These are phyloP conservation scores for Forbesichthys agassizii DNA, from an alignment of 2,113 vertebrate genomes.

Conservation along the genomic window DNA sequence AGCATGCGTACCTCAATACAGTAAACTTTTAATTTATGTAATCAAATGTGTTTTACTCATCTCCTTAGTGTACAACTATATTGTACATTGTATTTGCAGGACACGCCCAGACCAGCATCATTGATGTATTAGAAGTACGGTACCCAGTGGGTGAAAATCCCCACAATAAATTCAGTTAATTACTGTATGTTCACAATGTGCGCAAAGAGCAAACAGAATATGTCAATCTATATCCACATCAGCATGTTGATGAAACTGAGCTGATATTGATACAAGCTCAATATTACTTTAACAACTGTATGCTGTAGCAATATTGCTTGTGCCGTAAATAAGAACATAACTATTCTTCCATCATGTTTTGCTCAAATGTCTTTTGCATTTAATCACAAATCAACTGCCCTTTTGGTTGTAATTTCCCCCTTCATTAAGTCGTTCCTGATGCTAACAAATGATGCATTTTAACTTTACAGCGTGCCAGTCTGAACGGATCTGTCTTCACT, in stretches of 20 bases:
- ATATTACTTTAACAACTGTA: not conserved
- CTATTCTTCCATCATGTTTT: slow-evolving; percentile 11
- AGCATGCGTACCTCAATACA: too few species aligned
- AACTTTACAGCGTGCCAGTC: slow-evolving; percentile 34
- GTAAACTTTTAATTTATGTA: too few species aligned
- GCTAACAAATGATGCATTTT: slow-evolving; percentile 48
- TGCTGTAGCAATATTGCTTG: not conserved
- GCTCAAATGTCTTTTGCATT: slow-evolving; percentile 5
- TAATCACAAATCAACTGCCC: not conserved
- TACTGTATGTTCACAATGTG: too few species aligned
- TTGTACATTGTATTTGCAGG: not conserved
- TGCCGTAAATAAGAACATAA: not conserved
- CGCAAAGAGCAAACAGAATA: not conserved
- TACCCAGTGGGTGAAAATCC: too few species aligned
- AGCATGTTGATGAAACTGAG: not conserved
- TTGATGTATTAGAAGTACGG: too few species aligned
- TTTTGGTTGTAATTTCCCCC: slow-evolving; percentile 8
- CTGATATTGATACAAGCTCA: not conserved
- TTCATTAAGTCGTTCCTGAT: slow-evolving; percentile 23
- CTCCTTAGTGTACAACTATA: not conserved
- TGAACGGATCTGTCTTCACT: slow-evolving; percentile 33
- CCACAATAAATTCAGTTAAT: too few species aligned
- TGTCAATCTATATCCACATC: not conserved
- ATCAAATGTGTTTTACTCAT: too few species aligned
- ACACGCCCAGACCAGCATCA: not conserved